These are phyloP conservation scores for Rambutsinella grinnellia DNA, from an alignment of 2,888 invertebrate genomes.

Conservation along the genomic window DNA sequence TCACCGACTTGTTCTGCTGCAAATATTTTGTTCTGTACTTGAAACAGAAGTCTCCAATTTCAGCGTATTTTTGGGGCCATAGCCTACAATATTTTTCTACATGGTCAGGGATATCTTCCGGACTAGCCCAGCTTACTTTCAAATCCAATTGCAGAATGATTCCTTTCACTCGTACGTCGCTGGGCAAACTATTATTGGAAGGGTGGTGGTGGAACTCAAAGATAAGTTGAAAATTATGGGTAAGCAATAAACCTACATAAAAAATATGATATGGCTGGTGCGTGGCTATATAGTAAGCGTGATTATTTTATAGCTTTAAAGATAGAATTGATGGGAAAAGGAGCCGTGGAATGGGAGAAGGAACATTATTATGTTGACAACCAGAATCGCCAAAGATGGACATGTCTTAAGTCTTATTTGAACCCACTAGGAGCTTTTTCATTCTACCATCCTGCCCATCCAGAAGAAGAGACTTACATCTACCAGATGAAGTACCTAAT, in stretches of 20 bases:
- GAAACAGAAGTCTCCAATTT: not conserved
- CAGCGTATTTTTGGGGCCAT: not conserved
- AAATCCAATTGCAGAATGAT: constrained; percentile 40
- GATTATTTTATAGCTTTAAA: constrained; percentile 28
- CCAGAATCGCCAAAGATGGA: constrained; percentile 5
- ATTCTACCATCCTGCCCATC: constrained; percentile 2
- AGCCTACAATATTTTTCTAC: not conserved
- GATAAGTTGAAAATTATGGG: constrained; percentile 46
- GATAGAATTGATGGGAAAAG: constrained; percentile 37
- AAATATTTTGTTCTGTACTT: not conserved
- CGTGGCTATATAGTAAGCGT: not conserved
- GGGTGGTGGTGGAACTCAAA: constrained; percentile 44
- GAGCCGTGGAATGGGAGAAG: constrained; percentile 31
- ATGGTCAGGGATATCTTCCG: constrained; percentile 40
- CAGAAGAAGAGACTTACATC: constrained; percentile 36
- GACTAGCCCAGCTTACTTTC: constrained; percentile 31
- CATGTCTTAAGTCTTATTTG: constrained; percentile 2
- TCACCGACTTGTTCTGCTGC: not conserved
- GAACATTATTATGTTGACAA: constrained; percentile 25
- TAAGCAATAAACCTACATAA: constrained; percentile 3
- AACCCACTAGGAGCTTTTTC: too few species aligned
- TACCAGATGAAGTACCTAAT: constrained; percentile 40
- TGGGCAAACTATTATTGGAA: constrained; percentile 39
- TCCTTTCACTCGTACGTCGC: constrained; percentile 38
- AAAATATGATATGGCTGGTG: not conserved